Conservation (phyloP, 2,888 invertebrate genomes). For the Dugesia japonica region DNA sequence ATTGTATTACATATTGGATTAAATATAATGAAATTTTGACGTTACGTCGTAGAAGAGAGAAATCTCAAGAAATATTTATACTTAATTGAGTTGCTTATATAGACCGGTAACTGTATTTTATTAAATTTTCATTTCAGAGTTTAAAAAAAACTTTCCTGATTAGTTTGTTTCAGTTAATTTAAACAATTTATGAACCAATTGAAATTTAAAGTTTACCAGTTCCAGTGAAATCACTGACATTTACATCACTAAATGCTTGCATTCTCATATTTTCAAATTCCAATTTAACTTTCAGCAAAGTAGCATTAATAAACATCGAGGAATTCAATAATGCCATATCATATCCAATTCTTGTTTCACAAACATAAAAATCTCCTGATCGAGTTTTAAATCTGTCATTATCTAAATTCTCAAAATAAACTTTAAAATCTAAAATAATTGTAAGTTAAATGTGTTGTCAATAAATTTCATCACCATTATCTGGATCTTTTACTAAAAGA, state of each 20-base stretch:
- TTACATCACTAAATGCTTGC: conserved; percentile 28
- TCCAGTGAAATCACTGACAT: conserved; percentile 29
- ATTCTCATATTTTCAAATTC: conserved; percentile 10
- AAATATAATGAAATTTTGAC: no score
- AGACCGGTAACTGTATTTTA: no score
- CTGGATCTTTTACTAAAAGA: background rate
- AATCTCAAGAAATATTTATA: no score
- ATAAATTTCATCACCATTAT: background rate
- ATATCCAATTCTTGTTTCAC: background rate
- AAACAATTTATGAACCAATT: no score
- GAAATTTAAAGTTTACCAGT: no score
- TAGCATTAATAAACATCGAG: background rate
- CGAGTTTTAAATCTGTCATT: conserved; percentile 27
- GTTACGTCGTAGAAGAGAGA: no score
- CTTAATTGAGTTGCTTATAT: no score
- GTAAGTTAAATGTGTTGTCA: no score
- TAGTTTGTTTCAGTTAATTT: no score
- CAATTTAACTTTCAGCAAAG: background rate
- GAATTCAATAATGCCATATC: background rate
- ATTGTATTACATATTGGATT: no score
- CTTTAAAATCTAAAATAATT: background rate
- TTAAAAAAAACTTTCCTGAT: no score
- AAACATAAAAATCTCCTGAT: conserved; percentile 22
- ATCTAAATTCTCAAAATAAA: background rate
- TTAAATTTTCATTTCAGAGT: no score